Conservation (phyloP, 2,888 invertebrate species). For the Pachydiplax longipennis region DNA sequence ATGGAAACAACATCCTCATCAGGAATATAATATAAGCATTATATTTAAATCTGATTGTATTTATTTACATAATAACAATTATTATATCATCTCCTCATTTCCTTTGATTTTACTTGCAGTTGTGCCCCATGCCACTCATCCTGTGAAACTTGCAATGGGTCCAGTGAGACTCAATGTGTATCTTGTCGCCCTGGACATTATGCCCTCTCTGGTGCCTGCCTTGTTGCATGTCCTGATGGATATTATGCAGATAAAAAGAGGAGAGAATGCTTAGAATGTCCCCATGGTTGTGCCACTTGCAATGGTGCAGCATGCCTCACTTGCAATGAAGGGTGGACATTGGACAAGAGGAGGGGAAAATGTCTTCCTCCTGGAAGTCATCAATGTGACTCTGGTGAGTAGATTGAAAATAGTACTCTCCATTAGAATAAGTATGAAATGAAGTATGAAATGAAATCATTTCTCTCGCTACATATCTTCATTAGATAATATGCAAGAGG, state of each 20-base stretch:
- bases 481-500: neutral
- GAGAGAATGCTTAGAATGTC: conserved; percentile 81
- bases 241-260: conserved; percentile 80
- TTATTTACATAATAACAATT: no score
- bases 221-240: conserved; percentile 73
- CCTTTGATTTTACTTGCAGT: conserved; percentile 58
- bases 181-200: conserved; percentile 78
- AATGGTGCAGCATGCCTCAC: conserved; percentile 74
- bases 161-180: conserved; percentile 80
- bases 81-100: no score
- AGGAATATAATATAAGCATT: no score
- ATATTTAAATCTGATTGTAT: neutral
- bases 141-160: conserved; percentile 82
- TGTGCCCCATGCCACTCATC: conserved; percentile 81
- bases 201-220: conserved; percentile 75
- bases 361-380: conserved; percentile 76
- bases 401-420: neutral
- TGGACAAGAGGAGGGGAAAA: conserved; percentile 73
- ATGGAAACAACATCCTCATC: no score
- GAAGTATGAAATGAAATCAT: neutral
- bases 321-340: conserved; percentile 77
- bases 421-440: neutral
- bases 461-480: neutral
- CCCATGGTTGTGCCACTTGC: conserved; percentile 79
- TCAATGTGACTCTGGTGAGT: conserved; percentile 72